Percentiles rank a stretch among this genome's conserved stretches.
These are phyloP conservation scores for Platypus cylindrus DNA, from an alignment of 2,888 invertebrate genomes.

Conservation along the genomic window DNA sequence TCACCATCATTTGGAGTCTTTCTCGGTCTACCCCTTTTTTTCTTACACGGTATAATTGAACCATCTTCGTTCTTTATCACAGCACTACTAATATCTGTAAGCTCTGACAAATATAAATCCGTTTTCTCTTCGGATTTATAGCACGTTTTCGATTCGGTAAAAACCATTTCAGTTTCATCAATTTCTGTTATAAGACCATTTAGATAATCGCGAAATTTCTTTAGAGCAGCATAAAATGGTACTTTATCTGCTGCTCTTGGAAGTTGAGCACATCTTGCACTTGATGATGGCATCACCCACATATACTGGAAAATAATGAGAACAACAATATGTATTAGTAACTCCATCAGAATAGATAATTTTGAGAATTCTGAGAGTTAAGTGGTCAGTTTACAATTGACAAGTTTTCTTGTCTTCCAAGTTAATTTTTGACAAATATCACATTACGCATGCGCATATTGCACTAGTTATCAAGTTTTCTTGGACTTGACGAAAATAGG, in stretches of 20 bases:
- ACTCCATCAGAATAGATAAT: no score
- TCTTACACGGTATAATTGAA: slow-evolving; percentile 61
- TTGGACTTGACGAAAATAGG: no score
- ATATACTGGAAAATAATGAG: slow-evolving; percentile 77
- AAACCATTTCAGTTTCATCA: slow-evolving; percentile 79
- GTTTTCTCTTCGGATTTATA: slow-evolving; percentile 44
- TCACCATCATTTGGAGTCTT: slow-evolving; percentile 63
- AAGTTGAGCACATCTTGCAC: slow-evolving; percentile 91
- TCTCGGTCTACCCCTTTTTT: slow-evolving; percentile 83
- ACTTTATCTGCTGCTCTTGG: slow-evolving; percentile 97
- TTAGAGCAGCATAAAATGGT: slow-evolving; percentile 90
- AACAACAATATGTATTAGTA: no score
- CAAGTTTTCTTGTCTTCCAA: no score
- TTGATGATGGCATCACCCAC: slow-evolving; percentile 99
- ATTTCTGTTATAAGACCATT: slow-evolving; percentile 75
- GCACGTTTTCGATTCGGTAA: slow-evolving; percentile 57
- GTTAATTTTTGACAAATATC: no score
- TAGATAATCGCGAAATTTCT: slow-evolving; percentile 88
- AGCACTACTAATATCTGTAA: slow-evolving; percentile 39
- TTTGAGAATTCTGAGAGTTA: no score
- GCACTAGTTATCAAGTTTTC: no score
- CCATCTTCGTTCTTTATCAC: slow-evolving; percentile 47
- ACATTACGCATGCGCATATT: no score
- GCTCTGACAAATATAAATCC: slow-evolving; percentile 31
- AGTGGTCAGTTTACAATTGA: no score